Base-by-base conservation (phyloP, 1,140 invertebrate genomes). In the Drosophila pruinosa region DNA sequence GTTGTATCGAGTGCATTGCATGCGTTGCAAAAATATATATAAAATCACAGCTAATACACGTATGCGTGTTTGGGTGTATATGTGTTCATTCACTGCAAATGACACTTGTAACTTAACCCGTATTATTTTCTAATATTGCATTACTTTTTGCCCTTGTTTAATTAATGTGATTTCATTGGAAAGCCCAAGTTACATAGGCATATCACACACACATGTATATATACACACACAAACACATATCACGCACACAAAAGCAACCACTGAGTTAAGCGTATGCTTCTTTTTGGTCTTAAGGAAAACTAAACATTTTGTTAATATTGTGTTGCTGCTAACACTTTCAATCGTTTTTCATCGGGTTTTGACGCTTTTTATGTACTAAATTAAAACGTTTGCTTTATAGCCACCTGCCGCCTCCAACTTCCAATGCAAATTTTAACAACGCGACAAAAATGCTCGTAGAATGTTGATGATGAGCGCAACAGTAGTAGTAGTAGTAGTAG, bases 401-500 rank as follows among this genome's bases (percentile, higher is more conserved):
- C 62, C 73, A 75, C 80, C 76, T 85, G 73, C 59, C 59, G 62
- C 72, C 68, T 65, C 17, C 47, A 43, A 73, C 68, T 80, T 75
- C 48, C 54, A 79, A 70, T 67, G 76, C 68, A 61, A 86, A 85
- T 70, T 68, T 85, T 86, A 73, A 85, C 80, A 85, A 85, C 80
- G 81, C 80, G 80, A 85, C 80, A 81, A 81, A 81, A 81, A 73
- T 64, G 78, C 79, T 81, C 78, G 75, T 74, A 43, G 63, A 82
- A 78, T 80, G 78, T 74, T 82, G 79, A 80, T 75, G 76, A 85
- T 80, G 81, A 86, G 81, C 68, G 80, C 81, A 85, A 86, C 76
- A 86, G 73, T 80, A 76, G 64, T 85, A 74, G 81, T 68, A 68
- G 31, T 61, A 61, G 36, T 59, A 63, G 64, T 67, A 41, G 63